Evolutionary conservation across 2,888 invertebrate species (phyloP).

Genomic region (Agrilus mali): DNA sequence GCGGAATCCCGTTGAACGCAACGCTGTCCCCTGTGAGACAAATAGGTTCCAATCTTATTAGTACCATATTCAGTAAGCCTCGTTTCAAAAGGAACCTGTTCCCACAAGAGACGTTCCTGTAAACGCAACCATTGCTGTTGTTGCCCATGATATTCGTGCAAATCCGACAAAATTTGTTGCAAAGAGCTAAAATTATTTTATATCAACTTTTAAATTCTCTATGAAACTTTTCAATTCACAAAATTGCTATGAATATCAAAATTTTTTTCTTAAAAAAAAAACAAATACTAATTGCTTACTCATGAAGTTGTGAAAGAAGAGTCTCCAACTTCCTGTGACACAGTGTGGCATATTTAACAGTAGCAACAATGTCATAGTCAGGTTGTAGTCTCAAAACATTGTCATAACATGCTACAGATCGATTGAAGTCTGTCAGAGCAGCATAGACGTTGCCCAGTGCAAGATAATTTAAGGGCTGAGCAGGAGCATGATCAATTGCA

Average conservation of each 20-base stretch:
- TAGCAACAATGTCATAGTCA: constrained; percentile 45
- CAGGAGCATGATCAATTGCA: constrained; percentile 57
- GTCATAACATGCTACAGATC: constrained; percentile 53
- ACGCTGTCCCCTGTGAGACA: constrained; percentile 27
- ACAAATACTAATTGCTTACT: constrained; percentile 46
- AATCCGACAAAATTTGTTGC: constrained; percentile 46
- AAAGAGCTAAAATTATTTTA: constrained; percentile 36
- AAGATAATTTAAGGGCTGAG: constrained; percentile 47
- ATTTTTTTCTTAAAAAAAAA: neutral
- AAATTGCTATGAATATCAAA: too few relatives aligned
- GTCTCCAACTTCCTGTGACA: constrained; percentile 55
- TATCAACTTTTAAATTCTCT: neutral
- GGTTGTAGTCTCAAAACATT: constrained; percentile 52
- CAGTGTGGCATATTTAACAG: constrained; percentile 49
- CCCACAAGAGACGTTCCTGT: constrained; percentile 43
- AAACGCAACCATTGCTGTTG: constrained; percentile 47
- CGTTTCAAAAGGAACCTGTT: constrained; percentile 37
- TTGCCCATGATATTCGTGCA: constrained; percentile 48
- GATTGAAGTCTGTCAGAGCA: constrained; percentile 55
- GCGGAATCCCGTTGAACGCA: constrained; percentile 31
- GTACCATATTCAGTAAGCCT: constrained; percentile 27
- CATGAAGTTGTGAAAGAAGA: constrained; percentile 48
- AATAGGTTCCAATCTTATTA: constrained; percentile 22
- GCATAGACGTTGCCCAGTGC: constrained; percentile 64
- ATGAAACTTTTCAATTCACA: too few relatives aligned